phyloP scores from a whole-genome alignment of 2,888 invertebrate genomes.

The Drosophila rellima region DNA sequence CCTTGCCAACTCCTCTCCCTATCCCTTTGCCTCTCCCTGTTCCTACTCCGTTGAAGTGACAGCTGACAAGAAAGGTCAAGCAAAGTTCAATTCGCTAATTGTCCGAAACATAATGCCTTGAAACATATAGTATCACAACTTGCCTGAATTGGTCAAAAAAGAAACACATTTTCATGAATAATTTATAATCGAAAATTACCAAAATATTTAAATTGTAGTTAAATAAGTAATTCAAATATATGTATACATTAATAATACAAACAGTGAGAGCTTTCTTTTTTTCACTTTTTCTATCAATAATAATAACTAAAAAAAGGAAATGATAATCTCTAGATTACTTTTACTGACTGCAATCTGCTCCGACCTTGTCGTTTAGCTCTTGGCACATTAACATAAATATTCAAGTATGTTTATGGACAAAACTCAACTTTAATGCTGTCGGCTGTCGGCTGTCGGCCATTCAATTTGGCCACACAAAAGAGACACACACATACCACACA shows the following conservation, averaged over 20 bases:
- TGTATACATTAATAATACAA: not conserved
- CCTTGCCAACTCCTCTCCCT: not conserved
- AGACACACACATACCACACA: not conserved
- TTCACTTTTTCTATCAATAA: not conserved
- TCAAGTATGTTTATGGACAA: slow-evolving; percentile 18
- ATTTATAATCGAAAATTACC: no score
- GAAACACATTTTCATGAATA: no score
- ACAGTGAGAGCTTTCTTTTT: not conserved
- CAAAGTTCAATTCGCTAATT: slow-evolving; percentile 53
- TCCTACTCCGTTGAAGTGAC: slow-evolving; percentile 1
- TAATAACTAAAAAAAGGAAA: not conserved
- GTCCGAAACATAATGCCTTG: slow-evolving; percentile 17
- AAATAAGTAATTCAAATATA: not conserved
- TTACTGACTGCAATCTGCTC: not conserved
- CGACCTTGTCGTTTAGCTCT: slow-evolving; percentile 43
- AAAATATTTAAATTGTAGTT: not conserved
- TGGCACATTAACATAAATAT: slow-evolving; percentile 44
- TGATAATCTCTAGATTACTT: not conserved
- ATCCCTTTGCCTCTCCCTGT: no score
- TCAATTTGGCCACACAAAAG: slow-evolving; percentile 18
- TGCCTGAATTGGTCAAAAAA: not conserved
- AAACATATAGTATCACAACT: not conserved
- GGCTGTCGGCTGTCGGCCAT: slow-evolving; percentile 27
- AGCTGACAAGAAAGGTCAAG: slow-evolving; percentile 30
- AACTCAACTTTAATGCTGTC: slow-evolving; percentile 35